Base-by-base conservation (phyloP, 2,797 vertebrate species). In the Erethizon dorsatum region DNA sequence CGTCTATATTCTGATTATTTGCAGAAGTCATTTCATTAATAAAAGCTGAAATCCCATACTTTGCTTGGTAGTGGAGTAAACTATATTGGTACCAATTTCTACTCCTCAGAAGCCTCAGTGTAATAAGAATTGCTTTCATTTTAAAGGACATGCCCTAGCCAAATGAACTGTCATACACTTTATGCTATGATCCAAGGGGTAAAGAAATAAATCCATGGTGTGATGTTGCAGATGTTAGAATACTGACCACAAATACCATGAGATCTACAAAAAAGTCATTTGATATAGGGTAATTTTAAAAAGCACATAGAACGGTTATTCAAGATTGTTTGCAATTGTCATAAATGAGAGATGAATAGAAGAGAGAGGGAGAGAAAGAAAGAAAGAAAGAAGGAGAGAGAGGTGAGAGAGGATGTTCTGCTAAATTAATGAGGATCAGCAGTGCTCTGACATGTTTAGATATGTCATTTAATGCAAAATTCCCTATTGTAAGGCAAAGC, bases 401-500 rank as follows among this genome's bases (percentile, higher is more conserved):
- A 33, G 0, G 57, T 14, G 45, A 33, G 9, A 17, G 1, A 41
- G 6, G 18, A 54, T 17, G 75, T 0, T n/a, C 1, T 37, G 56
- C 12, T 83, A 57, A 52, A 37, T 97, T 97, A 47, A 57, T 86
- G 69, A 96, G 7, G 13, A 88, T 59, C 5, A 96, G 56, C 56
- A 85, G n/a, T 56, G 28, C 33, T 75, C 73, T 73, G 54, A 88
- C 91, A 47, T 93, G 83, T 98, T 95, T 89, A 84, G 87, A 94
- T 84, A 83, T 14, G 52, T 63, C 73, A 86, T 91, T 95, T 96
- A 88, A 52, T 84, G 20, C 13, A 59, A 47, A 8, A 83, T 75
- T 85, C 96, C 96, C 96, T 97, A 31, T 80, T 95, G 28, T 94
- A 4, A 97, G 78, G 45, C 15, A 52, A 31, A 73, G 45, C 7